Evolutionary conservation across 2,113 vertebrate genomes (phyloP), one percentile per base, ranked within the genome.

Genomic region (Paracanthobrama guichenoti): DNA sequence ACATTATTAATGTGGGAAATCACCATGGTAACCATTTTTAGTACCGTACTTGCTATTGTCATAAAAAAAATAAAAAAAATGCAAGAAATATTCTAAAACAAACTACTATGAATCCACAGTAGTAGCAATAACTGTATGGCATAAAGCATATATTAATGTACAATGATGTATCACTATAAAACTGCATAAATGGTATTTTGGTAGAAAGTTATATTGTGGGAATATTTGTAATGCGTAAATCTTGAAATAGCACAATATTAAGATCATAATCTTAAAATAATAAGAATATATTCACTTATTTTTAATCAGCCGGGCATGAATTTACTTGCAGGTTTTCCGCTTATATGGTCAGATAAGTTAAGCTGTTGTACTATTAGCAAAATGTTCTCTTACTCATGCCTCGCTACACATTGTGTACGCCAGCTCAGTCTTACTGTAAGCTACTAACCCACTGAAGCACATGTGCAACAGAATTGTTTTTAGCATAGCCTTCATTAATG

Each of bases 231-330:
- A 69, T 69, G 20, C 2, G 11, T 6, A 12, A 46, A 48, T 46
- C 42, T 13, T 14, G 11, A 44, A n/a, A 71, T 71, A 7, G 67
- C 67, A 71, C 20, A n/a, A 71, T n/a, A n/a, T 42, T 71, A 42
- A 71, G 67, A 72, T 72, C n/a, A 13, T 26, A 60, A 12, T 60
- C 2, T 69, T 42, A 22, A 44, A 8, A 42, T 42, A 22, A 55
- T 7, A 53, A 2, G 2, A 6, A 7, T 6, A 53, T 22, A 55
- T 55, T 20, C 35, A 42, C 59, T 62, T 71, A 50, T 86, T 86
- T 89, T 79, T 84, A 79, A 85, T 90, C 77, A 81, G 80, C 28
- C n/a, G 53, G 20, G 18, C 13, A 22, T 53, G 48, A 59, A 72
- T 59, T 76, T 60, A 80, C 72, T 83, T 39, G 66, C 31, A 39